Evolutionary conservation across 2,797 vertebrate species (phyloP), one percentile per base, ranked within the genome.

Genomic region (Arctocebus calabarensis): DNA sequence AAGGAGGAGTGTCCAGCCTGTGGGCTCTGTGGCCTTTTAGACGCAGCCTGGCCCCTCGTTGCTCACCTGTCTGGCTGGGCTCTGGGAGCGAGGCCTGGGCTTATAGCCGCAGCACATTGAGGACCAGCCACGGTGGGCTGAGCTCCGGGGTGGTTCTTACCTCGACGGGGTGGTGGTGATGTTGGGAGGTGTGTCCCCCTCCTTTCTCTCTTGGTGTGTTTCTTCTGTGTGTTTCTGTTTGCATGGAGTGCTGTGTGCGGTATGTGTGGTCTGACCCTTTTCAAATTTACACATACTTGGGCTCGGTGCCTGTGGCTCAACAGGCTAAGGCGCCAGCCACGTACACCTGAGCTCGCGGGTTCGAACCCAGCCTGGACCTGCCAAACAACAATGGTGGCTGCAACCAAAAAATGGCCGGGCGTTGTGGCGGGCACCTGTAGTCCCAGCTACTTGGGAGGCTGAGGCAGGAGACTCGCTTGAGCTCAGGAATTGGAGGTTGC

Each of bases 201-300:
- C 1, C 37, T 23, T 10, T 20, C 43, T 48, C 48, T 59, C 25
- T 1, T 11, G 45, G 84, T n/a, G 0, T 1, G 27, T 12, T 55
- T 25, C 48, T 88, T 55, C 4, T 43, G 34, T 27, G 29, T 62
- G 0, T 81, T 43, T 78, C n/a, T 11, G 11, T 74, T 27, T 43
- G 40, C 2, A 3, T 22, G 22, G 74, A 17, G 40, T 4, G 19
- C 52, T 19, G 0, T 32, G 70, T 52, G 25, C 9, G 52, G 22
- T 57, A 0, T 3, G 2, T 55, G 5, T 75, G 62, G 9, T 48
- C 48, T 7, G 22, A 14, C 9, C 12, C 4, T 3, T 77, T 62
- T 70, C 57, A 13, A 10, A 17, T 34, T 88, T 57, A 17, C 40
- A 48, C 78, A 32, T 3, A 16, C 5, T n/a, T 64, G 23, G 4